Evolutionary conservation across 2,888 invertebrate genomes (phyloP).

Genomic region (Idaea aversata): DNA sequence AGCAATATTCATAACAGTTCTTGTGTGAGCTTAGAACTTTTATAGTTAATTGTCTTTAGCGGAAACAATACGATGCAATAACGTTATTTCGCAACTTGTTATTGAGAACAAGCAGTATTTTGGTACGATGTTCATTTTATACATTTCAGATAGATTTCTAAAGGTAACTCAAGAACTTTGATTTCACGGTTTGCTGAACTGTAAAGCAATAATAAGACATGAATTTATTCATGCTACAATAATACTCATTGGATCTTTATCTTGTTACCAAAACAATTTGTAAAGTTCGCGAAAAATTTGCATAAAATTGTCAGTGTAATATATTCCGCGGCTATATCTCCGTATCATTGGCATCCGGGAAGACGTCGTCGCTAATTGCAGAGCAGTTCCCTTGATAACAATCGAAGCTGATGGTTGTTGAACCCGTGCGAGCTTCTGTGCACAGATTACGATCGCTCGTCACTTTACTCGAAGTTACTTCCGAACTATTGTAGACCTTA

Average conservation of each 20-base stretch:
- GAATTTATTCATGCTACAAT: neutral
- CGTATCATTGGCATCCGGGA: constrained; percentile 40
- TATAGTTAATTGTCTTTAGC: constrained; percentile 56
- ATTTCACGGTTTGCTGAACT: neutral
- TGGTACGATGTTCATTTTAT: neutral
- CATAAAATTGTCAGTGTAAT: neutral
- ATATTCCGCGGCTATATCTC: constrained; percentile 12
- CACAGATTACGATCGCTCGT: constrained; percentile 35
- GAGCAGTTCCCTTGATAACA: constrained; percentile 58
- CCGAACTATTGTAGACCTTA: constrained; percentile 38
- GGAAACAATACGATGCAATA: constrained; percentile 32
- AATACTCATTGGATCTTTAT: neutral
- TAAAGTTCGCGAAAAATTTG: neutral
- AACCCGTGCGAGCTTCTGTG: constrained; percentile 63
- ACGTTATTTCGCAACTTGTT: constrained; percentile 21
- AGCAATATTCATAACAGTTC: constrained; percentile 50
- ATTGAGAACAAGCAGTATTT: neutral
- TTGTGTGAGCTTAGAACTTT: constrained; percentile 46
- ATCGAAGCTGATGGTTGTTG: constrained; percentile 54
- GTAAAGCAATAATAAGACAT: neutral
- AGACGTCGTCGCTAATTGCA: constrained; percentile 62
- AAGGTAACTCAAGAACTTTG: neutral
- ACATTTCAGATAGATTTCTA: neutral
- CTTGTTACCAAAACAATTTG: neutral
- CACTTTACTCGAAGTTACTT: constrained; percentile 19